phyloP scores from a whole-genome alignment of 2,888 invertebrate species.

The Euzetes globulus region DNA sequence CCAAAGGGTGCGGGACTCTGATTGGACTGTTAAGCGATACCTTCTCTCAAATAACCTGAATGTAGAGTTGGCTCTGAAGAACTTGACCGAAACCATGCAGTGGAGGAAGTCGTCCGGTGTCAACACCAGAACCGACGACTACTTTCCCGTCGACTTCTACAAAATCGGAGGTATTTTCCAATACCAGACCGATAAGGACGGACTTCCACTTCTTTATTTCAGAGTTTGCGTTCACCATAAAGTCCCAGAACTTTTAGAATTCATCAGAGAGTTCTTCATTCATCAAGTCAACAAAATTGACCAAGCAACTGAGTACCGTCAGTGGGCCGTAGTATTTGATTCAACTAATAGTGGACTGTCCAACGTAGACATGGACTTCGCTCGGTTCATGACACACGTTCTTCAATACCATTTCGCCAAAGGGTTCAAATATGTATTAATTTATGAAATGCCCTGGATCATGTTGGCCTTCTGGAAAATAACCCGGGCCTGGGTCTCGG shows the following conservation, averaged over 20 bases:
- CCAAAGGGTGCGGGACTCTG: background rate
- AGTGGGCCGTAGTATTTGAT: constrained; percentile 26
- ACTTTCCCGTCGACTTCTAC: constrained; percentile 30
- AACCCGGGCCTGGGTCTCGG: constrained; percentile 2
- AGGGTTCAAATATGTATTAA: constrained; percentile 22
- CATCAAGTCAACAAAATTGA: constrained; percentile 23
- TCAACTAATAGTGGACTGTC: background rate
- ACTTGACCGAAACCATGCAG: background rate
- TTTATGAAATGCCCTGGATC: constrained; percentile 34
- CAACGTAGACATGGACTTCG: constrained; percentile 30
- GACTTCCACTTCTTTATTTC: constrained; percentile 15
- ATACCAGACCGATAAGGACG: constrained; percentile 3
- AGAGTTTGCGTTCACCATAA: constrained; percentile 24
- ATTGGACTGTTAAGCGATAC: background rate
- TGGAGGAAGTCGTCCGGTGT: constrained; percentile 22
- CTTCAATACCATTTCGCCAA: constrained; percentile 17
- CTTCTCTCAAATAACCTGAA: background rate
- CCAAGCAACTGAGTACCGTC: background rate
- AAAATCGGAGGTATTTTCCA: constrained; percentile 25
- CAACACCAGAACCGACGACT: constrained; percentile 16
- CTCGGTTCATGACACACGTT: constrained; percentile 5
- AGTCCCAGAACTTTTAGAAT: background rate
- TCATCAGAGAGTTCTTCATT: constrained; percentile 20
- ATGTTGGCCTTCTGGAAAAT: constrained; percentile 28
- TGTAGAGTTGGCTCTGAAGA: constrained; percentile 4